phyloP scores from a whole-genome alignment of 2,113 vertebrate species.

The Corvus hawaiiensis region DNA sequence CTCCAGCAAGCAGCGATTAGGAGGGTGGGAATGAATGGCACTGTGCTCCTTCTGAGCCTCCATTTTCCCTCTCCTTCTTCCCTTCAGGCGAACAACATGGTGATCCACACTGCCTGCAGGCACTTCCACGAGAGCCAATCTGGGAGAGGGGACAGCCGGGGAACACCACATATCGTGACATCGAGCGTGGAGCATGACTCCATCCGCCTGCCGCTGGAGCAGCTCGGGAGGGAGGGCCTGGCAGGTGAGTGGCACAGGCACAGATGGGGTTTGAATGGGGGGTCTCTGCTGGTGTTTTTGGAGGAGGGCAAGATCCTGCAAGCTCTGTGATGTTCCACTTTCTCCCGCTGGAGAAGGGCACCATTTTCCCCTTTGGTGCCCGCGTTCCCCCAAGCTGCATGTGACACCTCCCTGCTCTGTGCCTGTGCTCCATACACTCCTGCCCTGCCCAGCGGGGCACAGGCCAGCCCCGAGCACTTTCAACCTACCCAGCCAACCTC shows the following conservation, averaged over 20 bases:
- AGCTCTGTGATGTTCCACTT: neutral
- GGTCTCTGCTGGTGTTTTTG: rapidly evolving
- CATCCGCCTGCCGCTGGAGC: slow-evolving; percentile 77
- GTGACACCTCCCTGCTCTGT: neutral
- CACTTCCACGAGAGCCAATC: slow-evolving; percentile 66
- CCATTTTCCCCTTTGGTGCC: rapidly evolving
- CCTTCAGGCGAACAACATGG: slow-evolving; percentile 88
- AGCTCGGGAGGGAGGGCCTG: slow-evolving; percentile 66
- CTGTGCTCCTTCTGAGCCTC: neutral
- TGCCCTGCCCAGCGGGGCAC: rapidly evolving
- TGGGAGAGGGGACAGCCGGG: neutral
- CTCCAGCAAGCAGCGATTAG: rapidly evolving
- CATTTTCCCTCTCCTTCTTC: neutral
- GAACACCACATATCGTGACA: slow-evolving; percentile 81
- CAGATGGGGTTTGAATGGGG: neutral
- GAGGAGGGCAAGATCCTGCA: neutral
- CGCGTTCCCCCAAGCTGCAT: neutral
- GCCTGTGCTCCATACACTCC: neutral
- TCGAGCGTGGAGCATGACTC: slow-evolving; percentile 92
- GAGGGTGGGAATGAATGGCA: rapidly evolving
- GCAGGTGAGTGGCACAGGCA: slow-evolving; percentile 70
- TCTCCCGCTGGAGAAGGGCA: neutral
- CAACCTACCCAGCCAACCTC: neutral
- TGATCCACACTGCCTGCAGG: slow-evolving; percentile 81
- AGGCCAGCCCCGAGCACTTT: rapidly evolving